A percentile compares a stretch with the other conserved stretches of the same genome.
Conservation (phyloP, 2,888 invertebrate genomes). For the Sepiola atlantica region DNA sequence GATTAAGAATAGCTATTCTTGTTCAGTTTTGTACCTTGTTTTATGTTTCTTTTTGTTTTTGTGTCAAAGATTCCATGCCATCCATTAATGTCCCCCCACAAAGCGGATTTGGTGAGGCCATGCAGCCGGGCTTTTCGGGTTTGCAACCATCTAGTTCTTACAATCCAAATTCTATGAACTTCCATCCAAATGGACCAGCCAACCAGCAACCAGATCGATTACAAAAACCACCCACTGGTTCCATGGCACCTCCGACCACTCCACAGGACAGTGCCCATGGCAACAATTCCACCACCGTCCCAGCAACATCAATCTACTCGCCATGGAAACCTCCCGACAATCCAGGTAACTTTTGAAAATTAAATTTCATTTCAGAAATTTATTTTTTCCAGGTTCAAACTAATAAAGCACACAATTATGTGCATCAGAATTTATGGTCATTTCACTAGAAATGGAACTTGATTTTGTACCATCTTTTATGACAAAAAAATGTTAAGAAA, state of each 20-base stretch:
- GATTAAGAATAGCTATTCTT: too few species aligned
- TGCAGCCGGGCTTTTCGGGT: neutral
- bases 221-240: constrained; percentile 53
- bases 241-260: constrained; percentile 56
- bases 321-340: constrained; percentile 64
- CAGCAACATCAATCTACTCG: constrained; percentile 48
- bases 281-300: neutral
- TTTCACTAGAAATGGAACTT: neutral
- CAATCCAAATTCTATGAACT: constrained; percentile 36
- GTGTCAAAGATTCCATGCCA: neutral
- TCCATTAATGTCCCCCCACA: neutral
- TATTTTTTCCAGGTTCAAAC: too few species aligned
- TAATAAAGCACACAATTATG: too few species aligned
- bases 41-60: neutral
- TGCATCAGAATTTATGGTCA: too few species aligned
- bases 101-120: constrained; percentile 2
- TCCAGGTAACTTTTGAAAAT: constrained; percentile 58
- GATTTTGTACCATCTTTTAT: neutral
- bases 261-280: constrained; percentile 50
- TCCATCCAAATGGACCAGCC: constrained; percentile 49
- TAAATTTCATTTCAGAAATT: neutral
- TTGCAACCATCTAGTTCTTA: neutral
- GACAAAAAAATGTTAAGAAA: neutral
- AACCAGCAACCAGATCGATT: constrained; percentile 52
- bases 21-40: too few species aligned